Base-by-base conservation (phyloP, 2,797 vertebrate genomes). In the Sebastes minor region DNA sequence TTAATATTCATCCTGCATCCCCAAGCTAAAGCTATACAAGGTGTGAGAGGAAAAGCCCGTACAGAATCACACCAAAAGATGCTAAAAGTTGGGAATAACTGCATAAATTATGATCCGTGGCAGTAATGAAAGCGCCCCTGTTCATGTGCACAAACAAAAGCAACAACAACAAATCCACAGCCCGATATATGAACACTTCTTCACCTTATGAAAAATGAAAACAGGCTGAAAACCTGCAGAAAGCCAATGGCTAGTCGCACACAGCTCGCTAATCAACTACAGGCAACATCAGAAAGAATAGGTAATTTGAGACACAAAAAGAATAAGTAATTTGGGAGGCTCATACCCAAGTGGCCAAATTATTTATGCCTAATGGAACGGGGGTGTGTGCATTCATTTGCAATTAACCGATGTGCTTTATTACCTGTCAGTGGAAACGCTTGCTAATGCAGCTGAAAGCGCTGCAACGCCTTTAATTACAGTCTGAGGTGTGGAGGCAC, bases 201-300 rank as follows among this genome's bases (percentile, higher is more conserved):
- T 82, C 84, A 86, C 83, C 77, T 82, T 64, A 65, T 83, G 88
- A 86, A 85, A 87, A 87, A 91, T 65, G 63, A 84, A 90, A 88
- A 79, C n/a, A 22, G 76, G 84, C 76, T 75, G 73, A 86, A 86
- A 91, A 95, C 93, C 93, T 95, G 94, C 27, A 83, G 85, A 85
- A 94, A 95, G 90, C 93, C 93, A 96, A 91, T 95, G 95, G 95
- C 94, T 89, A 95, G 90, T 91, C 85, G 78, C 78, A 75, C 88
- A 30, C 89, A 74, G 92, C 93, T 91, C 88, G 88, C 94, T 96
- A 95, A 95, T 95, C 94, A 95, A 93, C 91, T 94, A 93, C 93
- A 94, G 93, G 92, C 93, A 96, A 96, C 95, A 96, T 96, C 95
- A 95, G 91, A 96, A 96, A 95, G 95, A 96, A 96, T 96, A 94